Evolutionary conservation across 2,113 vertebrate species (phyloP), one percentile per base, ranked within the genome.

Genomic region (Tetrax tetrax): DNA sequence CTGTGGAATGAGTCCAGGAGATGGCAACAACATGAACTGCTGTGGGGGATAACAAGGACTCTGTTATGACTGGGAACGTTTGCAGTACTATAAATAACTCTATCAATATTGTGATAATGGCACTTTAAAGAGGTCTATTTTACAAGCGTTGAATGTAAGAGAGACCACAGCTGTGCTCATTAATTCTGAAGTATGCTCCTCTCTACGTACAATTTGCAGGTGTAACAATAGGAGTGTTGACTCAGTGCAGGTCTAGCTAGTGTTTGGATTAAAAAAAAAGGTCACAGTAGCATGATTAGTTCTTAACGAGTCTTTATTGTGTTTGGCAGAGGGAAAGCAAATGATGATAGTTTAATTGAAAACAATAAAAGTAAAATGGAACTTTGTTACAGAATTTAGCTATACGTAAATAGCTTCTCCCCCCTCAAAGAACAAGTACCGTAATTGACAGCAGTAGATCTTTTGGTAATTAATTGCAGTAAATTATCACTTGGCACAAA

Each of bases 21-120:
- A 96, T 97, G 95, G 96, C 89, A 97, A 96, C 96, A 84, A 88
- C 97, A 76, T 72, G 95, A 96, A 96, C 97, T 97, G 95, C 72
- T 87, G 94, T 90, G 87, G 93, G 93, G 96, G 97, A 96, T 98
- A 98, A 98, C 98, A 97, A 98, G 98, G 97, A 97, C 96, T 97
- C 97, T 98, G 98, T 98, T 98, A 98, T 98, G 98, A 98, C 98
- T 98, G 97, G 96, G 96, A 98, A 95, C 96, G 69, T 97, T 98
- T 97, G 95, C 97, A 85, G 93, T 97, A 96, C 98, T 98, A 98
- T 98, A 98, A 98, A 98, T 98, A 98, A 98, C 98, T 98, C 98
- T 98, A 98, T 98, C 98, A 98, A 98, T 98, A 98, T 98, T 98
- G 98, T 98, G 98, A 98, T 98, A 98, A 98, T 98, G 98, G 97